phyloP scores from a whole-genome alignment of 1,140 invertebrate species.

The Pteromalus puparum region DNA sequence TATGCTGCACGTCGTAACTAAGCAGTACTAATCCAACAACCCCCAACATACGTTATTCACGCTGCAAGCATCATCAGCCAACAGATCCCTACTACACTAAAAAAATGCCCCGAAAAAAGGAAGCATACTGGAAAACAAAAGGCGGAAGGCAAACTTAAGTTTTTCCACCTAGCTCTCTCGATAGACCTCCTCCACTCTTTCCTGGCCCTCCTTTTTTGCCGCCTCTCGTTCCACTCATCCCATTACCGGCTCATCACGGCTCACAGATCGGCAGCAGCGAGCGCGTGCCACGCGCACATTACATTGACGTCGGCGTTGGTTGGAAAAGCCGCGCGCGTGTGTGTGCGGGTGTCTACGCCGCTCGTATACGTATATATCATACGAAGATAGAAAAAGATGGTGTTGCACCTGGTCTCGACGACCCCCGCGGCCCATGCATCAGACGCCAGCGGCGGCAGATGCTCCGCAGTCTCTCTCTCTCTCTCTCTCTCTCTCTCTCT shows the following conservation, averaged over 20 bases:
- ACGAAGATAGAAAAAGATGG: not conserved
- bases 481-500: too few relatives aligned
- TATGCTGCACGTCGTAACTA: too few relatives aligned
- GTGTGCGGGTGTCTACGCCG: too few relatives aligned
- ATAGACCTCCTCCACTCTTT: not conserved
- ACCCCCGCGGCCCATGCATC: constrained; percentile 63
- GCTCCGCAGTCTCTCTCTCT: constrained; percentile 30
- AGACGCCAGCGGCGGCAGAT: constrained; percentile 56
- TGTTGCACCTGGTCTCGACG: constrained; percentile 65
- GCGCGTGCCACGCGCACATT: constrained; percentile 24
- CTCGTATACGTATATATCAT: not conserved
- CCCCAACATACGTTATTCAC: not conserved
- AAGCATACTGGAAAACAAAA: constrained; percentile 10
- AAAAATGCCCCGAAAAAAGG: not conserved
- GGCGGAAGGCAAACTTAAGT: not conserved
- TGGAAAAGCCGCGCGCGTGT: constrained; percentile 57
- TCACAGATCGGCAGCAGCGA: constrained; percentile 1
- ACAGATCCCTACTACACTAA: not conserved
- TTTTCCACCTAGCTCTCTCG: not conserved
- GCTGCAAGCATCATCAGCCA: not conserved
- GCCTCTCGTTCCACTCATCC: not conserved
- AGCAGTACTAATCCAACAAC: too few relatives aligned
- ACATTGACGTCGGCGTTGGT: constrained; percentile 31
- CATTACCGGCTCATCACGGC: not conserved
- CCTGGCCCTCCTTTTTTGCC: not conserved